Percentiles rank a stretch among this genome's conserved stretches.
Conservation (phyloP, 2,113 vertebrate genomes). For the Alectura lathami region DNA sequence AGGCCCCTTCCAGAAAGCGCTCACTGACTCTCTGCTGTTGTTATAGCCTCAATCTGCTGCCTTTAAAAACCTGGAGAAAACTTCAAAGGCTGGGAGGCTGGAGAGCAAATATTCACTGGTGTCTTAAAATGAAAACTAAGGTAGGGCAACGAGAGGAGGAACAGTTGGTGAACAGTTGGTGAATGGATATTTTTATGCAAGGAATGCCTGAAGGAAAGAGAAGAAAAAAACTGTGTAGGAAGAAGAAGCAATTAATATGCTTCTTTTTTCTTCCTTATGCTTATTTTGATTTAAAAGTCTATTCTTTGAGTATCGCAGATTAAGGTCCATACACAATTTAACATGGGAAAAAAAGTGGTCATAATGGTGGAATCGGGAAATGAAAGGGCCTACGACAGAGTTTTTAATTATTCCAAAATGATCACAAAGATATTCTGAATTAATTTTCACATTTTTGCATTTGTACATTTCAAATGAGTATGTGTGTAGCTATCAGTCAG, state of each 20-base stretch:
- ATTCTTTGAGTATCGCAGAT: conserved; percentile 60
- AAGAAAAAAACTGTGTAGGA: conserved; percentile 70
- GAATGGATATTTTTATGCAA: conserved; percentile 82
- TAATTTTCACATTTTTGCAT: conserved; percentile 67
- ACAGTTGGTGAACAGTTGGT: conserved; percentile 85
- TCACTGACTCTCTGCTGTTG: background rate
- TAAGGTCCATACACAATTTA: conserved; percentile 52
- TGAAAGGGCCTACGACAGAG: conserved; percentile 10
- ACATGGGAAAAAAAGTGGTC: conserved; percentile 25
- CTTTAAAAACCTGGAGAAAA: conserved; percentile 40
- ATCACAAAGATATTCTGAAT: conserved; percentile 67
- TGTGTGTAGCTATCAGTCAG: background rate
- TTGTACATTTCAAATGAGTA: conserved; percentile 15
- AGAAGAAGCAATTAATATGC: conserved; percentile 78
- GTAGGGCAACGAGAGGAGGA: conserved; percentile 74
- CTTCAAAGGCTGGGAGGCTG: conserved; percentile 42
- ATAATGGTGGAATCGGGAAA: conserved; percentile 14
- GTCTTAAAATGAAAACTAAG: conserved; percentile 68
- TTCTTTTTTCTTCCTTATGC: conserved; percentile 45
- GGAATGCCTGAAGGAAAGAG: conserved; percentile 77
- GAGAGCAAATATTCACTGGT: conserved; percentile 64
- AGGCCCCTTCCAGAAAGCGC: background rate
- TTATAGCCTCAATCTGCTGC: background rate
- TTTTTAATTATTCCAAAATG: conserved; percentile 73
- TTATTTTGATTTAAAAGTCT: conserved; percentile 77